phyloP scores from a whole-genome alignment of 2,113 vertebrate species.

The Apus apus region DNA sequence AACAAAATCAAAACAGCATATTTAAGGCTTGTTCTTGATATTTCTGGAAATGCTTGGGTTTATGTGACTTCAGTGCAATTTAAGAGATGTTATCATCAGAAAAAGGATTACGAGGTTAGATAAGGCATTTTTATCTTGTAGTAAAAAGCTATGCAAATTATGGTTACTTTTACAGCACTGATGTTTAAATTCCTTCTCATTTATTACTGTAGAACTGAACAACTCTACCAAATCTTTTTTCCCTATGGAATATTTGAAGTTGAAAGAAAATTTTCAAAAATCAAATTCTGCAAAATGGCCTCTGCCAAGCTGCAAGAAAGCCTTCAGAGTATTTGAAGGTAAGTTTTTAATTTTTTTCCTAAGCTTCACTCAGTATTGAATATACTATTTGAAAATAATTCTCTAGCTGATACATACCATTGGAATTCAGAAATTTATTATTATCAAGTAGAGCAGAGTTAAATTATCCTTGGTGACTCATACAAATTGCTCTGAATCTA shows the following conservation, averaged over 20 bases:
- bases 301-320: conserved; percentile 78
- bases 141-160: not conserved
- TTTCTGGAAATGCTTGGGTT: not conserved
- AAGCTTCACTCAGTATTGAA: not conserved
- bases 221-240: conserved; percentile 79
- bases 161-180: not conserved
- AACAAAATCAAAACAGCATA: not conserved
- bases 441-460: not conserved
- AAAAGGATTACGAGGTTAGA: not conserved
- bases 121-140: not conserved
- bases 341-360: conserved; percentile 37
- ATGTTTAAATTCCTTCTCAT: conserved; percentile 9
- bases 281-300: conserved; percentile 81
- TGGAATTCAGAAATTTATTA: not conserved
- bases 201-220: conserved; percentile 76
- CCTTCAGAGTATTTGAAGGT: conserved; percentile 82
- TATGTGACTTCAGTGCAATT: not conserved
- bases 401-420: not conserved
- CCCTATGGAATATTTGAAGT: conserved; percentile 79
- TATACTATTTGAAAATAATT: not conserved
- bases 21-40: not conserved
- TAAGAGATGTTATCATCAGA: not conserved
- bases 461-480: not conserved
- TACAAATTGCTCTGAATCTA: not conserved
- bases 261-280: conserved; percentile 83